These are phyloP conservation scores for Eulemur albifrons DNA, from an alignment of 2,797 vertebrate genomes.

Conservation along the genomic window DNA sequence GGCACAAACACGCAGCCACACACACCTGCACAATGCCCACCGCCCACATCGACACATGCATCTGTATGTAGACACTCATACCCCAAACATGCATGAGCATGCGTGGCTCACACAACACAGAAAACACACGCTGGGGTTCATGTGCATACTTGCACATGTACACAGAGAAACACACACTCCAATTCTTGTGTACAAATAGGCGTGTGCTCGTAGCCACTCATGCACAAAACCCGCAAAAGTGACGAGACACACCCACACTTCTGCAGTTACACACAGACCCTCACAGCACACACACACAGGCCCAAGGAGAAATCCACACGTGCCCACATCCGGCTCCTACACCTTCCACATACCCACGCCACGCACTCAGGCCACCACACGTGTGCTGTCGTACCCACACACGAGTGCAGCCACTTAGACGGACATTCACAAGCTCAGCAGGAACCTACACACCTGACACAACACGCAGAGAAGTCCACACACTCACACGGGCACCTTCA, in stretches of 20 bases:
- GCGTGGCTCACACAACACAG: rapidly evolving
- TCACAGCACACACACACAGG: rapidly evolving
- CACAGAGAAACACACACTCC: not conserved
- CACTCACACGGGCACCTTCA: not conserved
- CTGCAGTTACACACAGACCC: not conserved
- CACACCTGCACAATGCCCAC: not conserved
- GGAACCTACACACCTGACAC: too few relatives aligned
- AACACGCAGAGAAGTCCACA: not conserved
- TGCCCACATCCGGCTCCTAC: not conserved
- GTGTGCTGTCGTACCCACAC: rapidly evolving
- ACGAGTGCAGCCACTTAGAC: not conserved
- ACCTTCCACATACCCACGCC: not conserved
- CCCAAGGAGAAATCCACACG: not conserved
- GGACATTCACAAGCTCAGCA: not conserved
- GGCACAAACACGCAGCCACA: not conserved
- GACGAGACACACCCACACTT: not conserved
- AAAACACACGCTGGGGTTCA: not conserved
- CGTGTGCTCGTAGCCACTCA: not conserved
- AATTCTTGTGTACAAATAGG: not conserved
- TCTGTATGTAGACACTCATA: not conserved
- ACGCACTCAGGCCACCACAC: not conserved
- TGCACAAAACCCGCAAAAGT: not conserved
- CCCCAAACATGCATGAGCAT: not conserved
- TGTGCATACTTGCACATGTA: rapidly evolving
- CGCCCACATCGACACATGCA: rapidly evolving